These are phyloP conservation scores for Holothuria glaberrima DNA, from an alignment of 35 echinoderm and acorn worm species.

Conservation along the genomic window DNA sequence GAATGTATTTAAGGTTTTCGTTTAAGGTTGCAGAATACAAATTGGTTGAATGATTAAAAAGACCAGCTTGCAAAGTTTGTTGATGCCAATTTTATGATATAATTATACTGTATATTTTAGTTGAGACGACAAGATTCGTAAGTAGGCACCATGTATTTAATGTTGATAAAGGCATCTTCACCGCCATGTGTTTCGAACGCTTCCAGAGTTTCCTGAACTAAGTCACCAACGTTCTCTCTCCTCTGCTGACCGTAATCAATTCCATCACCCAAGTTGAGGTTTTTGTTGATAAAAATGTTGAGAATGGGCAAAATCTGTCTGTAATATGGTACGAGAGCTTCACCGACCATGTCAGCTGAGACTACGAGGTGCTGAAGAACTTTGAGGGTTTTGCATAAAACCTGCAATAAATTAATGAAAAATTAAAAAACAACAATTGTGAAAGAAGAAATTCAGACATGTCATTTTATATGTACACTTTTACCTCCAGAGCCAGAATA, in stretches of 20 bases:
- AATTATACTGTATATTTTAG: slow-evolving; percentile 11
- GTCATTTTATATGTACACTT: too few relatives aligned
- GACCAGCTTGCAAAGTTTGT: not conserved
- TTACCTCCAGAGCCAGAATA: too few relatives aligned
- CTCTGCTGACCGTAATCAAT: slow-evolving; percentile 99
- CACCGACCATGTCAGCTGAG: slow-evolving; percentile 84
- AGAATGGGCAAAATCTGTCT: slow-evolving; percentile 97
- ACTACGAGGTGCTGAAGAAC: slow-evolving; percentile 93
- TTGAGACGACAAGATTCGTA: slow-evolving; percentile 90
- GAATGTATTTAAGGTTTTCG: too few relatives aligned
- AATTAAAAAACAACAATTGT: too few relatives aligned
- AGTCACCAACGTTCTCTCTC: slow-evolving; percentile 90
- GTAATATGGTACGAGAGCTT: slow-evolving; percentile 96
- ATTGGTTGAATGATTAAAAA: not conserved
- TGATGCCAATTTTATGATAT: not conserved
- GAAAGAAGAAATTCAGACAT: too few relatives aligned
- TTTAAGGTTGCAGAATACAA: not conserved
- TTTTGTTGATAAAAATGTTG: slow-evolving; percentile 92
- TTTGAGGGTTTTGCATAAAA: slow-evolving; percentile 93
- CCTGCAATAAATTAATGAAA: not conserved
- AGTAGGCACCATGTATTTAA: slow-evolving; percentile 99
- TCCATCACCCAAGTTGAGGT: slow-evolving; percentile 92
- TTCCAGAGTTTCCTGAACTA: slow-evolving; percentile 90
- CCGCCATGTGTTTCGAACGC: slow-evolving; percentile 93
- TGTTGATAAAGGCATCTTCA: slow-evolving; percentile 98